Base-by-base conservation (phyloP, 2,888 invertebrate species). In the Pogonocherus hispidulus region DNA sequence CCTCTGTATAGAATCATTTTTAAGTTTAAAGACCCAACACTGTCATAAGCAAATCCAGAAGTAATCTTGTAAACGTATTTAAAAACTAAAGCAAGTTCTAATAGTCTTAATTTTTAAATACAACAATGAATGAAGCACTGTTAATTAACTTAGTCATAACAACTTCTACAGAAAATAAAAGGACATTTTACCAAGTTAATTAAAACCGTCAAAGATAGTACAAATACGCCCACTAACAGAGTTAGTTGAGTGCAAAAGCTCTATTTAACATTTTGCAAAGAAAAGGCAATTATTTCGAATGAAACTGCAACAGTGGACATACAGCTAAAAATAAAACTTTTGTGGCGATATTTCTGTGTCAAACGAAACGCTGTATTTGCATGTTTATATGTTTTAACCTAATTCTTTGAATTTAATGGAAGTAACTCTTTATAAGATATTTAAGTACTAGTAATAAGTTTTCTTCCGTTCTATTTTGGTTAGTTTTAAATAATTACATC, bases 201-300 rank as follows among this genome's bases (percentile, higher is more conserved):
- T 41, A 41, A 41, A 41, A 41, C 41, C 14, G 41, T 41, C 41
- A 41, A 9, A 41, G 41, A 41, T 41, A 41, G 14, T 16, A 14
- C 41, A 41, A 41, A 41, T 41, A 41, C 41, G 14, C 6, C 14
- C 41, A 6, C 14, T 41, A 41, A 41, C n/a, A 14, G 16, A 14
- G 41, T 41, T 41, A n/a, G 41, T 41, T 11, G 41, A 41, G n/a
- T 41, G 41, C 27, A n/a, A n/a, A n/a, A n/a, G n/a, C 32, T 32
- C 32, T 32, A 11, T 32, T 41, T 41, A 41, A 41, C 41, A 41
- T n/a, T 41, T 41, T 41, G 41, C 41, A 41, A 41, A 41, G 41
- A 41, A 41, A 41, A 41, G n/a, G 41, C 41, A 41, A 41, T 32
- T 32, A 32, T 32, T 32, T 32, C 32, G 32, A 32, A 32, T 32